Evolutionary conservation across 2,797 vertebrate genomes (phyloP).

Genomic region (Eleutherodactylus coqui): DNA sequence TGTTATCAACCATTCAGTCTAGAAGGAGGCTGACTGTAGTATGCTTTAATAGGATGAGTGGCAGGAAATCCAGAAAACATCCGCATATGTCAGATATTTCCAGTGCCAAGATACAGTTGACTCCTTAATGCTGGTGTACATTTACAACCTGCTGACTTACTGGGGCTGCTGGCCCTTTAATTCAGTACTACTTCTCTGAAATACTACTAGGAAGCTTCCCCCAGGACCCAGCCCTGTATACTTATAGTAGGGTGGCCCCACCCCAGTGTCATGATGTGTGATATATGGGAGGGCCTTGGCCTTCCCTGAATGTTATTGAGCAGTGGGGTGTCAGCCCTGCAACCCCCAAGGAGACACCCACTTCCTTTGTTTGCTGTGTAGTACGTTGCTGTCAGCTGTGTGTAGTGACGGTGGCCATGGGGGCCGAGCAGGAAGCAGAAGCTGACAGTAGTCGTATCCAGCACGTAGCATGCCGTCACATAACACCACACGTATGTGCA

Average conservation of each 20-base stretch:
- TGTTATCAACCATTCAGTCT: too few species aligned
- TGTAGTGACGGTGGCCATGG: not conserved
- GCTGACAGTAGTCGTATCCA: not conserved
- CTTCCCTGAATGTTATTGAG: too few species aligned
- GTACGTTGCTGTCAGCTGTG: constrained; percentile 27
- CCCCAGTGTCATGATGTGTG: not conserved
- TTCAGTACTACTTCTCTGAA: not conserved
- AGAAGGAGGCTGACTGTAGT: too few species aligned
- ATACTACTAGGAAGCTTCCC: not conserved
- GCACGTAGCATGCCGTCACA: not conserved
- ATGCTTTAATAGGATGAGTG: too few species aligned
- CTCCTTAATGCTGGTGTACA: too few species aligned
- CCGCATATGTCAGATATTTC: too few species aligned
- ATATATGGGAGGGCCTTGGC: not conserved
- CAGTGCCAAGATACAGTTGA: too few species aligned
- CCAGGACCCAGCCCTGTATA: not conserved
- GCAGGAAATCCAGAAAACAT: too few species aligned
- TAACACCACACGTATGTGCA: not conserved
- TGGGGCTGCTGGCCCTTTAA: not conserved
- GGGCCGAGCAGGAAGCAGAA: not conserved
- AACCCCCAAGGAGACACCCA: constrained; percentile 12
- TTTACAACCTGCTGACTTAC: not conserved
- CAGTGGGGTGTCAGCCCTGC: not conserved
- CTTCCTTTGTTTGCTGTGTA: constrained; percentile 52
- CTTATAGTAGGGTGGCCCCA: not conserved